These are phyloP conservation scores for Adelognathus sp. DNA, from an alignment of 2,888 invertebrate species.

Conservation along the genomic window DNA sequence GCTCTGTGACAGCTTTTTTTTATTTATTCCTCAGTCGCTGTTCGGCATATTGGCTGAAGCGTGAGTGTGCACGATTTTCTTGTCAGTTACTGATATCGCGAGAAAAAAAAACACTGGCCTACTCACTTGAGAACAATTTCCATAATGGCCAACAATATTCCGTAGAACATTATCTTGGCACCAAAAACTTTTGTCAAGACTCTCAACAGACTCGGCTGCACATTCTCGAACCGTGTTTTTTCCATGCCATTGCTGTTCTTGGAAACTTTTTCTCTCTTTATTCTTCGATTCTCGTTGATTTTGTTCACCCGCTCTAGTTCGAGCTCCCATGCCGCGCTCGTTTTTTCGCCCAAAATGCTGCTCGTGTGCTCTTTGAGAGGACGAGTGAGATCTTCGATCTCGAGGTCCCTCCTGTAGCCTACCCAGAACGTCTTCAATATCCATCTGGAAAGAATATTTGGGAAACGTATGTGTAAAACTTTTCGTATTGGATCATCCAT, in stretches of 20 bases:
- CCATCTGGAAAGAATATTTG: constrained; percentile 86
- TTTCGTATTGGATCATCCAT: too few species aligned
- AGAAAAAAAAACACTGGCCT: too few species aligned
- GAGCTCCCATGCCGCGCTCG: constrained; percentile 85
- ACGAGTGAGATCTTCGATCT: constrained; percentile 86
- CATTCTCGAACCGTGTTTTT: constrained; percentile 67
- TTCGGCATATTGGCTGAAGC: too few species aligned
- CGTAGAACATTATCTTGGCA: constrained; percentile 84
- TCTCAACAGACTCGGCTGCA: constrained; percentile 85
- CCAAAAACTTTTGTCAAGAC: constrained; percentile 86
- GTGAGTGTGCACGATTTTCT: too few species aligned
- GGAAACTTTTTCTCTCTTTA: constrained; percentile 15
- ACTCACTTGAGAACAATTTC: constrained; percentile 84
- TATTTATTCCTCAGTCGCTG: too few species aligned
- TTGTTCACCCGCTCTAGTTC: constrained; percentile 79
- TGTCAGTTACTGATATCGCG: too few species aligned
- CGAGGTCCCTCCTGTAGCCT: constrained; percentile 86
- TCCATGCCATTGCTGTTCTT: background rate
- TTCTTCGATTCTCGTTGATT: constrained; percentile 10
- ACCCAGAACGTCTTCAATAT: constrained; percentile 86
- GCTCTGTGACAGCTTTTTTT: too few species aligned
- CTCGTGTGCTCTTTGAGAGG: constrained; percentile 88
- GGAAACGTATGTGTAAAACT: too few species aligned
- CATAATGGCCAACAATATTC: constrained; percentile 84
- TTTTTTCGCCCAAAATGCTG: constrained; percentile 84